Conservation (phyloP, 2,113 vertebrate genomes). For the Acinonyx jubatus region DNA sequence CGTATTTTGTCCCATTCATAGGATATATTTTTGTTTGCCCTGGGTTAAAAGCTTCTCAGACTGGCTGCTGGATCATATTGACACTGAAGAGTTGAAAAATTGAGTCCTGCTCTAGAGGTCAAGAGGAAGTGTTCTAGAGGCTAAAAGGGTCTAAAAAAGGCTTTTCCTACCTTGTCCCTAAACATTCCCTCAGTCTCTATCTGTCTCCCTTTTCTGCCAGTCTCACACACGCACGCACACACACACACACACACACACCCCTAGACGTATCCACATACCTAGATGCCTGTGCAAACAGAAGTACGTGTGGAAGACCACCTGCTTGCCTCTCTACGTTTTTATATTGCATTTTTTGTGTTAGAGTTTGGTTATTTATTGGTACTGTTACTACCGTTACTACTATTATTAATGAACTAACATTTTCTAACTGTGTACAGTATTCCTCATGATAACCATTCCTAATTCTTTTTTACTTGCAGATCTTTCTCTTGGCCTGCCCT, state of each 20-base stretch:
- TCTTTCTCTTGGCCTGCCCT: slow-evolving; percentile 97
- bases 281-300: not conserved
- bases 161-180: not conserved
- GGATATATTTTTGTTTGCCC: slow-evolving; percentile 58
- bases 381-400: not conserved
- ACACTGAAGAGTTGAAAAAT: slow-evolving; percentile 17
- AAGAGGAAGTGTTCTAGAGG: not conserved
- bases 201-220: not conserved
- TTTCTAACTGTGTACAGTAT: not conserved
- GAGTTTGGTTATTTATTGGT: not conserved
- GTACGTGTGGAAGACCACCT: slow-evolving; percentile 21
- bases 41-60: slow-evolving; percentile 41
- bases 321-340: slow-evolving; percentile 33
- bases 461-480: slow-evolving; percentile 87
- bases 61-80: not conserved
- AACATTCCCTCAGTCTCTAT: not conserved
- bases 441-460: slow-evolving; percentile 58
- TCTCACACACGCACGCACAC: no score
- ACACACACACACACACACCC: no score
- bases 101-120: not conserved
- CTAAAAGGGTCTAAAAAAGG: not conserved
- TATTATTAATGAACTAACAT: slow-evolving; percentile 30
- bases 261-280: fast-evolving
- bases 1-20: not conserved
- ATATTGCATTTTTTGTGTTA: slow-evolving; percentile 11